Evolutionary conservation across 1,140 invertebrate genomes (phyloP), one percentile per base, ranked within the genome.

Genomic region (Drosophila asahinai): DNA sequence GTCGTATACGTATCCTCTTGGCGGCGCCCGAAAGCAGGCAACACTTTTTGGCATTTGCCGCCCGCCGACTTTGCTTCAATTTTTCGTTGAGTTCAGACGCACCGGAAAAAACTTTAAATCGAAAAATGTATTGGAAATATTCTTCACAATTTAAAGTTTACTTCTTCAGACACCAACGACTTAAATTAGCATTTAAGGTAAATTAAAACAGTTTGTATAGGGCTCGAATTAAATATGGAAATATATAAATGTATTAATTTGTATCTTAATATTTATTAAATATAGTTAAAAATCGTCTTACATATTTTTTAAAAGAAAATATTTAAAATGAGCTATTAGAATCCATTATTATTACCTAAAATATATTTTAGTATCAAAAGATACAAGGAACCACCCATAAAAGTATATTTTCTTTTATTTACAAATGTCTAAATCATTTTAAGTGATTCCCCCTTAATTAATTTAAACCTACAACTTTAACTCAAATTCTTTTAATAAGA

Each of bases 21-120:
- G 63, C 81, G 78, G 84, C 84, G 81, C 84, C 86, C 83, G 63
- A 76, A 89, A 90, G 84, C 86, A 76, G 84, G 84, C 86, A 89
- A 84, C 78, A 87, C 81, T 84, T 89, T 87, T 87, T 87, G 84
- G 84, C 84, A 89, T 89, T 87, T 84, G 48, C 76, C 76, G 59
- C 65, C 75, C 51, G 70, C 54, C 52, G 48, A 60, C 68, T 71
- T 63, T 22, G 66, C 80, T 67, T 77, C 55, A 54, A 61, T 82
- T 71, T 74, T 25, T 22, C 14, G 63, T 45, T 12, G 58, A 62
- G 63, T 65, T 65, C 58, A 45, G 15, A 8, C 36, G 58, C 63
- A 65, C 63, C 33, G 63, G 7, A 33, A 65, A 45, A 59, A 25
- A 4, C 1, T 1, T 25, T 2, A 2, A 6, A 1, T 40, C 3